Evolutionary conservation across 2,113 vertebrate species (phyloP).

Genomic region (Pteruthius melanotis): DNA sequence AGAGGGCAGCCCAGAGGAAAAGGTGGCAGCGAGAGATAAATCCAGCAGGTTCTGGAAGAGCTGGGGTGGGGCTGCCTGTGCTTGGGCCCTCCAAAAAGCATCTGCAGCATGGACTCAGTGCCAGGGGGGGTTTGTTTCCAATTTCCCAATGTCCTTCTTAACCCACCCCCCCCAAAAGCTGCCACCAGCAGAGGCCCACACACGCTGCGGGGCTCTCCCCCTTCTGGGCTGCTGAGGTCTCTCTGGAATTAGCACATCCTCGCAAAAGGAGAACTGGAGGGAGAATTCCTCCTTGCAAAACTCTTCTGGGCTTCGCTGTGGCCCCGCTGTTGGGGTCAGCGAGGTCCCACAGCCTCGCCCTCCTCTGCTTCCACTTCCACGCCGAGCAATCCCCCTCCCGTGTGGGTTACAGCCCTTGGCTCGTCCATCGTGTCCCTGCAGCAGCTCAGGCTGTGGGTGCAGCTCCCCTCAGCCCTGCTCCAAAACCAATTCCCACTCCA

Average conservation of each 20-base stretch:
- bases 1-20: neutral
- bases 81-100: neutral
- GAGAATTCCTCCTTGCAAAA: neutral
- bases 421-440: neutral
- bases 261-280: neutral
- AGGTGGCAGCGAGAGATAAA: neutral
- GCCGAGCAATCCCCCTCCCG: neutral
- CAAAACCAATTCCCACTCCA: neutral
- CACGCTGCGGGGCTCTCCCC: neutral
- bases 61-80: neutral
- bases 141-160: neutral
- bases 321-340: neutral
- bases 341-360: neutral
- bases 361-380: neutral
- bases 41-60: neutral
- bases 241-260: neutral
- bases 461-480: neutral
- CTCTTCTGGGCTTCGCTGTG: neutral
- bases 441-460: neutral
- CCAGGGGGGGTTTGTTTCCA: neutral
- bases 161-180: neutral
- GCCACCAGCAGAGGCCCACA: neutral
- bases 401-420: neutral
- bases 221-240: neutral
- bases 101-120: neutral